Conservation (phyloP, 2,113 vertebrate species). For the Anoura caudifer region DNA sequence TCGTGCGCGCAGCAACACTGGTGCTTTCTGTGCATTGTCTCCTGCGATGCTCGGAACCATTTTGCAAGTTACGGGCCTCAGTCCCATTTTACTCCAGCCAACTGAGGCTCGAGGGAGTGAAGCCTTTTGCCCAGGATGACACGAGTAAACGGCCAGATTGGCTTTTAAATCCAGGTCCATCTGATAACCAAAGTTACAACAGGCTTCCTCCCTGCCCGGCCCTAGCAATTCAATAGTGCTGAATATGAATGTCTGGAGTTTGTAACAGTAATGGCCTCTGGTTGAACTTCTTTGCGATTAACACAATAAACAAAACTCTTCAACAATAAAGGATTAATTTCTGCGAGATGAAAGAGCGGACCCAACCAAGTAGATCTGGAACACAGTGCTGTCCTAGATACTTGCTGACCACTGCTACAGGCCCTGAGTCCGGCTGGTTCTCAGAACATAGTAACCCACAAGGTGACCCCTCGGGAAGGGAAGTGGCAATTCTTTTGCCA, state of each 20-base stretch:
- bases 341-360: background rate
- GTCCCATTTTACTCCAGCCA: background rate
- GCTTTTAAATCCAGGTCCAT: conserved; percentile 52
- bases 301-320: background rate
- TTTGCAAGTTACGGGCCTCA: background rate
- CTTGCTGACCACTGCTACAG: too few relatives aligned
- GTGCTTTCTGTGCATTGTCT: background rate
- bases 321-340: conserved; percentile 20
- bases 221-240: background rate
- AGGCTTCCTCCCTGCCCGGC: conserved; percentile 32
- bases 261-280: conserved; percentile 61
- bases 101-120: background rate
- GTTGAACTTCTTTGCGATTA: conserved; percentile 60
- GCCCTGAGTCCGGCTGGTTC: background rate
- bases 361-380: background rate
- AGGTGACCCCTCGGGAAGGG: background rate
- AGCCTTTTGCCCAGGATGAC: background rate
- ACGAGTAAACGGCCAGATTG: background rate
- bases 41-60: background rate
- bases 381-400: background rate
- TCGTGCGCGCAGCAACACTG: background rate
- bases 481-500: background rate
- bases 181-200: conserved; percentile 65
- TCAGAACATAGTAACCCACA: background rate
- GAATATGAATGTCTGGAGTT: conserved; percentile 37